These are phyloP conservation scores for Lophotriccus pileatus DNA, from an alignment of 2,797 vertebrate genomes.

Conservation along the genomic window DNA sequence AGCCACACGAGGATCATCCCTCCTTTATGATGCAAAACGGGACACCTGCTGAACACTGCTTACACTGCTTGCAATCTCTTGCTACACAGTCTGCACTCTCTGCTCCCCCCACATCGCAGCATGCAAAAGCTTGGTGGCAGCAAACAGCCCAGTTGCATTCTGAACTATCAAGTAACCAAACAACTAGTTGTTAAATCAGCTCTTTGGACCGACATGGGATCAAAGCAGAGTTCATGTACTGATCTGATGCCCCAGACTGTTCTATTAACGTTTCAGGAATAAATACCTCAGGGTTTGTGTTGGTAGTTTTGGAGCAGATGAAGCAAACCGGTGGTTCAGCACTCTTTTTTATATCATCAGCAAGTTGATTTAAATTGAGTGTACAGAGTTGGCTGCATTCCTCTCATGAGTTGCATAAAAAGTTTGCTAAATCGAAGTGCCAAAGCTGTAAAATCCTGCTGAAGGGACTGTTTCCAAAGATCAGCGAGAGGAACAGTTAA, in stretches of 20 bases:
- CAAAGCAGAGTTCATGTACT: slow-evolving; percentile 28
- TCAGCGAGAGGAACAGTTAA: background rate
- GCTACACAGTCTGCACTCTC: background rate
- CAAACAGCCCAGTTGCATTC: background rate
- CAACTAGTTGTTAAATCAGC: slow-evolving; percentile 34
- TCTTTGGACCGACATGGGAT: slow-evolving; percentile 28
- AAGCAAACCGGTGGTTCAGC: slow-evolving; percentile 61
- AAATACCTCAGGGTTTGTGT: slow-evolving; percentile 54
- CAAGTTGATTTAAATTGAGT: slow-evolving; percentile 73
- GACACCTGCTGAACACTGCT: background rate
- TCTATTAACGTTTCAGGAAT: slow-evolving; percentile 48
- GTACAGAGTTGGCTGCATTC: slow-evolving; percentile 56
- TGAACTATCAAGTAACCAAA: slow-evolving; percentile 23
- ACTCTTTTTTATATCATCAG: slow-evolving; percentile 69
- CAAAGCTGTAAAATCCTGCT: slow-evolving; percentile 48
- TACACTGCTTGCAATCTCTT: background rate
- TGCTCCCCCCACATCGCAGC: background rate
- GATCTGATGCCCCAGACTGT: slow-evolving; percentile 21
- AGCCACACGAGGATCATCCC: background rate
- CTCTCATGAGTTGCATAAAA: slow-evolving; percentile 62
- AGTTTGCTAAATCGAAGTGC: slow-evolving; percentile 49
- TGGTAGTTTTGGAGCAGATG: slow-evolving; percentile 61
- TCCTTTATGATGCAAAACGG: background rate
- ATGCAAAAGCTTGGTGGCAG: background rate
- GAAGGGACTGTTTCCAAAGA: slow-evolving; percentile 61